Evolutionary conservation across 2,797 vertebrate genomes (phyloP).

Genomic region (Amphiprion clarkii): DNA sequence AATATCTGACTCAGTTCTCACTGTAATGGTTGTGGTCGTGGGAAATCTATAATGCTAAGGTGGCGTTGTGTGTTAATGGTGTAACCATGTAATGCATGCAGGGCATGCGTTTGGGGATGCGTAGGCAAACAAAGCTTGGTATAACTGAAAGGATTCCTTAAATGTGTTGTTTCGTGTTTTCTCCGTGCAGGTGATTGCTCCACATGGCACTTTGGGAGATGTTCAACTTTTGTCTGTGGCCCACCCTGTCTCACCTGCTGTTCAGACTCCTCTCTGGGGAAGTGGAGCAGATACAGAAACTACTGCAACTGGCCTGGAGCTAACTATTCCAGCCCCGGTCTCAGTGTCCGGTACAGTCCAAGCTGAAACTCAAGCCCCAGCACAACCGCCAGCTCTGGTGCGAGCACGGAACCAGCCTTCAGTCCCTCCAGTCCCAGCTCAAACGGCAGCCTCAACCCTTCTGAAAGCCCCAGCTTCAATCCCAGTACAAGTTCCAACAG

Average conservation of each 20-base stretch:
- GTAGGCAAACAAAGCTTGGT: slow-evolving; percentile 10
- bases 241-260: slow-evolving; percentile 57
- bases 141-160: slow-evolving; percentile 11
- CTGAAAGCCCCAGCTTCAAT: slow-evolving; percentile 32
- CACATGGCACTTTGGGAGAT: slow-evolving; percentile 64
- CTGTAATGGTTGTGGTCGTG: slow-evolving; percentile 62
- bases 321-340: slow-evolving; percentile 37
- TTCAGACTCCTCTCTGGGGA: slow-evolving; percentile 69
- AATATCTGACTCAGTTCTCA: slow-evolving; percentile 77
- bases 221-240: slow-evolving; percentile 52
- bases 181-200: slow-evolving; percentile 53
- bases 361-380: slow-evolving; percentile 57
- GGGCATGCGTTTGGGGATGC: slow-evolving; percentile 45
- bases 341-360: slow-evolving; percentile 43
- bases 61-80: slow-evolving; percentile 38
- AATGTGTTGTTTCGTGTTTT: slow-evolving; percentile 33
- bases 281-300: slow-evolving; percentile 63
- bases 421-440: slow-evolving; percentile 43
- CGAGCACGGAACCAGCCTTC: slow-evolving; percentile 56
- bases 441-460: slow-evolving; percentile 31
- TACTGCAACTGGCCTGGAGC: slow-evolving; percentile 40
- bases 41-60: slow-evolving; percentile 50
- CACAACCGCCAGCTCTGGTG: slow-evolving; percentile 49
- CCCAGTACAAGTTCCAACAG: slow-evolving; percentile 33
- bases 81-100: slow-evolving; percentile 57